Evolutionary conservation across 2,888 invertebrate genomes (phyloP), one percentile per base, ranked within the genome.

Genomic region (Ditylenchus weischeri): DNA sequence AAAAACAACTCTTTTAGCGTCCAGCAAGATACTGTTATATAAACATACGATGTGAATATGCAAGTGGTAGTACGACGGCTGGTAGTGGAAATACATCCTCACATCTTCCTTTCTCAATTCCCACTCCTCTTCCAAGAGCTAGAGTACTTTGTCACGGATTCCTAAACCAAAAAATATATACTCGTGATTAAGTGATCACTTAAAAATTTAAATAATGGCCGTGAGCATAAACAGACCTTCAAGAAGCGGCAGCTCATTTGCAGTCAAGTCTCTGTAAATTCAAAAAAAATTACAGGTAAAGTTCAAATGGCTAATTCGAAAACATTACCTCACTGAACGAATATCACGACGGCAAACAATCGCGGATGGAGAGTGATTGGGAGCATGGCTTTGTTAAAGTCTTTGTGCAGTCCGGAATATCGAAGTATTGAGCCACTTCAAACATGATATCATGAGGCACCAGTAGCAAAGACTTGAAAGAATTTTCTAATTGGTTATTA

Each of bases 121-220:
- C 85, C 90, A 95, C 78, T 90, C 90, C 47, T 90, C 87, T 61
- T 87, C 83, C 68, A 96, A 91, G 4, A 88, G 88, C 83, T 88
- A 87, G 89, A 90, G 50, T 75, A 90, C 90, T 81, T 90, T 89
- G 65, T 88, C 86, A 15, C 88, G 86, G 66, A 99, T 89, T 82
- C 91, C 54, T 54, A 23, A 19, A 11, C n/a, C n/a, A 49, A 49
- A 49, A n/a, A 49, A 49, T 13, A 49, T 13, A 13, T 49, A n/a
- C n/a, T n/a, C n/a, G n/a, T n/a, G n/a, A n/a, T n/a, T n/a, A n/a
- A 15, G n/a, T 15, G 49, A 15, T 49, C n/a, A 49, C n/a, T 13
- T n/a, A 13, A 19, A 21, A 23, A 8, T 54, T 54, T 11, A 38
- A 38, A 38, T 6, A 38, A 8, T 38, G 11, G n/a, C n/a, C n/a